These are phyloP conservation scores for Plebejus anna DNA, from an alignment of 2,888 invertebrate genomes.

Conservation along the genomic window DNA sequence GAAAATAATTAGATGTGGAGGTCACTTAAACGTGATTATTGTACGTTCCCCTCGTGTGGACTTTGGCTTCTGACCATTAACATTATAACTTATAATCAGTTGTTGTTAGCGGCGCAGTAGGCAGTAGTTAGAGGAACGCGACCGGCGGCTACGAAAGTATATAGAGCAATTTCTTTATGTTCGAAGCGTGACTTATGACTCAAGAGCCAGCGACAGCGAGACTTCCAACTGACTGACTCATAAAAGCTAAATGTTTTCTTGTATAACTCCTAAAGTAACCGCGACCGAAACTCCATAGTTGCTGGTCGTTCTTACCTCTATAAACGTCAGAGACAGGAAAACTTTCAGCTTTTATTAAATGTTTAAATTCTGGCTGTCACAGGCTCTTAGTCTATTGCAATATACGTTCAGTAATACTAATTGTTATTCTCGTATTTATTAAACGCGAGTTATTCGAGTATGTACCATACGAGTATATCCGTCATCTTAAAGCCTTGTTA, in stretches of 20 bases:
- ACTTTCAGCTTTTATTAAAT: too few relatives aligned
- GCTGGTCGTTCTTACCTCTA: too few relatives aligned
- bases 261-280: too few relatives aligned
- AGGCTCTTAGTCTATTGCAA: background rate
- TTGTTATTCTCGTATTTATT: background rate
- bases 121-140: background rate
- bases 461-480: conserved; percentile 8
- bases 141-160: background rate
- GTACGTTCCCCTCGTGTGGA: conserved; percentile 18
- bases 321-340: too few relatives aligned
- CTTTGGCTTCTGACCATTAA: conserved; percentile 1
- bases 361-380: too few relatives aligned
- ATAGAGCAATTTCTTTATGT: background rate
- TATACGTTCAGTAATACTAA: background rate
- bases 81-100: conserved; percentile 13
- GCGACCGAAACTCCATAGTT: too few relatives aligned
- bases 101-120: conserved; percentile 7
- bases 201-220: too few relatives aligned
- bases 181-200: background rate
- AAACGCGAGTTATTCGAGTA: conserved; percentile 10
- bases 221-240: too few relatives aligned
- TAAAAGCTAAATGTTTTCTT: too few relatives aligned
- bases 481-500: conserved; percentile 56
- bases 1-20: conserved; percentile 57
- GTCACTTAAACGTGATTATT: conserved; percentile 39